These are phyloP conservation scores for Watsonalla binaria DNA, from an alignment of 2,888 invertebrate species.

Conservation along the genomic window DNA sequence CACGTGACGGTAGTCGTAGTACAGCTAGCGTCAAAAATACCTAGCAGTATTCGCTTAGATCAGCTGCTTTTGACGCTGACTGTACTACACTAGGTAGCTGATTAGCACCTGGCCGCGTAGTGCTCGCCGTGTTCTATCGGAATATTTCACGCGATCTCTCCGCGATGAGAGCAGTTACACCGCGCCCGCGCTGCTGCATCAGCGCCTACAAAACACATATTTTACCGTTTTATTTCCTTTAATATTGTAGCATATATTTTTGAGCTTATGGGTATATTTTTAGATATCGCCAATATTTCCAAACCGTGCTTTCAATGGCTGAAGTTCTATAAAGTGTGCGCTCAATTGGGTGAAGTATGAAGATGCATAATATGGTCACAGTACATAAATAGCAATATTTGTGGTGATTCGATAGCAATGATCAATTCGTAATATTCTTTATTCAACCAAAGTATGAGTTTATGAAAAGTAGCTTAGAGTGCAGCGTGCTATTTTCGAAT, in stretches of 20 bases:
- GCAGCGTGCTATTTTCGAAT: neutral
- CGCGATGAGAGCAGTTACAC: conserved; percentile 63
- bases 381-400: too few species aligned
- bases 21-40: conserved; percentile 4
- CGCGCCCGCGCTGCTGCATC: conserved; percentile 53
- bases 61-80: too few species aligned
- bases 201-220: conserved; percentile 32
- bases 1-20: conserved; percentile 6
- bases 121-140: conserved; percentile 57
- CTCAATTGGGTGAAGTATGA: neutral
- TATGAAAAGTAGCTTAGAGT: neutral
- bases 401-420: too few species aligned
- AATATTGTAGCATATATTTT: neutral
- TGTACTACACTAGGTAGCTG: conserved; percentile 6
- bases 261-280: too few species aligned
- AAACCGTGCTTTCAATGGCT: neutral
- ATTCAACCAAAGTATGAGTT: too few species aligned
- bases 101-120: conserved; percentile 18
- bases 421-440: too few species aligned
- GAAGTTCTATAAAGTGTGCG: neutral
- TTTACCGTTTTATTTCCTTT: conserved; percentile 11
- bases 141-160: conserved; percentile 77
- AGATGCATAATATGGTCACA: too few species aligned
- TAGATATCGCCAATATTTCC: too few species aligned
- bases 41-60: too few species aligned